These are phyloP conservation scores for Apeira syringaria DNA, from an alignment of 2,888 invertebrate species.

Conservation along the genomic window DNA sequence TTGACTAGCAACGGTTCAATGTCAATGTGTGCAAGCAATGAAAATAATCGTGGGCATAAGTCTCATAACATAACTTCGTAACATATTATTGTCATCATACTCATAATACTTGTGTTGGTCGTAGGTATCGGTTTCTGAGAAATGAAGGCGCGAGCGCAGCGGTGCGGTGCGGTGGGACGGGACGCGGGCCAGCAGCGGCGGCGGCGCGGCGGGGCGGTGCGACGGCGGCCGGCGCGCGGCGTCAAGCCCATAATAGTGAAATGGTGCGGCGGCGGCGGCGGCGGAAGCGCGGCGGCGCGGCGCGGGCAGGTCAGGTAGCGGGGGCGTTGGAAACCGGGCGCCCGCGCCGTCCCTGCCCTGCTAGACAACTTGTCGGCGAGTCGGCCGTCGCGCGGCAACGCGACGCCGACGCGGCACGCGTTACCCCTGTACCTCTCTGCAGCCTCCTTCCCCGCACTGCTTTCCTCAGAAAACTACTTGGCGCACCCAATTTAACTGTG, in stretches of 20 bases:
- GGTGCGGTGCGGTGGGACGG: conserved; percentile 24
- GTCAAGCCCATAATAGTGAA: conserved; percentile 58
- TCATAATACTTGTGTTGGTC: conserved; percentile 45
- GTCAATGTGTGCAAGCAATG: conserved; percentile 41
- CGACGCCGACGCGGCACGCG: too few relatives aligned
- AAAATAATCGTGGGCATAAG: conserved; percentile 38
- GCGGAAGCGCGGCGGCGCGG: conserved; percentile 9
- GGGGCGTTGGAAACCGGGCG: conserved; percentile 37
- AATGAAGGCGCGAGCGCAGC: conserved; percentile 39
- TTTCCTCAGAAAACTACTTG: conserved; percentile 52
- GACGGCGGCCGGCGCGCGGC: conserved; percentile 8
- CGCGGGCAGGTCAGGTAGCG: conserved; percentile 17
- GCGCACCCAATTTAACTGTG: conserved; percentile 56
- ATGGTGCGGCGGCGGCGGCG: conserved; percentile 34
- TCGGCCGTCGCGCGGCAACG: too few relatives aligned
- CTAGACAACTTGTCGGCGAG: conserved; percentile 82
- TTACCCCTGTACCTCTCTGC: conserved; percentile 44
- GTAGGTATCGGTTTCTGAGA: conserved; percentile 74
- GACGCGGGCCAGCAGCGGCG: conserved; percentile 32
- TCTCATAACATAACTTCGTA: too few relatives aligned
- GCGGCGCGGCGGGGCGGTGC: conserved; percentile 26
- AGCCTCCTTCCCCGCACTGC: conserved; percentile 38
- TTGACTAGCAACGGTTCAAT: conserved; percentile 39
- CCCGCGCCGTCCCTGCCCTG: conserved; percentile 46
- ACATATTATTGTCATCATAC: too few relatives aligned